A percentile compares a stretch with the other conserved stretches of the same genome.
phyloP scores from a whole-genome alignment of 2,888 invertebrate species.

The Hymenopus coronatus region DNA sequence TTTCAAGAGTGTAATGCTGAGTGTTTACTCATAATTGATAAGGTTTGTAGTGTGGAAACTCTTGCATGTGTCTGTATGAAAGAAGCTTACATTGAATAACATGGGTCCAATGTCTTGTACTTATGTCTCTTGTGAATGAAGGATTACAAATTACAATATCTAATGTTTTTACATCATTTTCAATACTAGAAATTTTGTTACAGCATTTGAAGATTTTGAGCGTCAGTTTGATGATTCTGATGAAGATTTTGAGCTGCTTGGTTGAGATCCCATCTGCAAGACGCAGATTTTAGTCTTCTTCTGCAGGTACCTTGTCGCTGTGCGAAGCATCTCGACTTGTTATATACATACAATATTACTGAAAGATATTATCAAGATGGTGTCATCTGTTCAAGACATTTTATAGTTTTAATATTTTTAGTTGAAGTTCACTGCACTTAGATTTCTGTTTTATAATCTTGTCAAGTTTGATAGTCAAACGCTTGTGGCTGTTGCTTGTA shows the following conservation, averaged over 20 bases:
- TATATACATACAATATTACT: not conserved
- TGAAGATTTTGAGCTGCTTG: slow-evolving; percentile 79
- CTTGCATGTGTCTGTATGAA: no score
- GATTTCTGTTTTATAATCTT: not conserved
- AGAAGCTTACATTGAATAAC: no score
- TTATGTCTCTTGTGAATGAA: no score
- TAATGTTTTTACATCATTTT: no score
- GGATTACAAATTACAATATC: no score
- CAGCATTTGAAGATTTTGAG: slow-evolving; percentile 62
- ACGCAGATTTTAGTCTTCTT: slow-evolving; percentile 5
- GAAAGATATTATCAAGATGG: not conserved
- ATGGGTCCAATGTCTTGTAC: no score
- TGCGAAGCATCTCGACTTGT: not conserved
- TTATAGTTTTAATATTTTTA: not conserved
- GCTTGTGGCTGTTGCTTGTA: not conserved
- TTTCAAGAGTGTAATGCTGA: no score
- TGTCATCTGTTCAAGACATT: not conserved
- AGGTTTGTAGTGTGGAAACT: no score
- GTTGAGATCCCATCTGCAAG: slow-evolving; percentile 37
- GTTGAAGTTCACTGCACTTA: not conserved
- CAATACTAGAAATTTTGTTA: not conserved
- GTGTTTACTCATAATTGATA: no score
- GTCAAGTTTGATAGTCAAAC: not conserved
- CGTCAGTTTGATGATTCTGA: slow-evolving; percentile 71
- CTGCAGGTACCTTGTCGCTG: not conserved